Percentiles rank a stretch among this genome's conserved stretches.
Evolutionary conservation across 2,888 invertebrate species (phyloP).

Genomic region (Iphiclides podalirius): DNA sequence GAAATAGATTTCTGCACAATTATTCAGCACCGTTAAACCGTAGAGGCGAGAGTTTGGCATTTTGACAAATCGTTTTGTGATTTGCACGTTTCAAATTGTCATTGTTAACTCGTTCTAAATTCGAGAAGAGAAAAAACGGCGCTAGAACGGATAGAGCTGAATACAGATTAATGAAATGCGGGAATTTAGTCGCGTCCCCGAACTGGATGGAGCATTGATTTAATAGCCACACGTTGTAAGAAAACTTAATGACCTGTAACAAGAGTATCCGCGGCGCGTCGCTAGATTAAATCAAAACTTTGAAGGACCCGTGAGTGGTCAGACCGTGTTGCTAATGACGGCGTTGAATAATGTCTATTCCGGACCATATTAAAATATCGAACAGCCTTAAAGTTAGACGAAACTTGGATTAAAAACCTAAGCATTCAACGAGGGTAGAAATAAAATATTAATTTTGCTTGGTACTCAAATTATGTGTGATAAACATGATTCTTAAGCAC

Average conservation of each 20-base stretch:
- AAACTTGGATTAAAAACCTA: too few species aligned
- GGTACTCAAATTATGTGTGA: too few species aligned
- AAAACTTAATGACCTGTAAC: conserved; percentile 7
- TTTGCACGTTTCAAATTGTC: conserved; percentile 20
- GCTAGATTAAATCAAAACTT: neutral
- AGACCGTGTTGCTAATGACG: too few species aligned
- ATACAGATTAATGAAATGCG: conserved; percentile 17
- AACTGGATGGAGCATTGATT: conserved; percentile 10
- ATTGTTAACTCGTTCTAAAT: conserved; percentile 22
- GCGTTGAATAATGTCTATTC: too few species aligned
- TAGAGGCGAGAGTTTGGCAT: conserved; percentile 13
- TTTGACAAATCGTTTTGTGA: conserved; percentile 21
- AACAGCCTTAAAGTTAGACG: too few species aligned
- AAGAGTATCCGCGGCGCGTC: neutral
- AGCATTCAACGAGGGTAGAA: too few species aligned
- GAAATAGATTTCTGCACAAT: conserved; percentile 10
- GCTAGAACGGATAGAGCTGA: conserved; percentile 7
- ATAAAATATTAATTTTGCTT: too few species aligned
- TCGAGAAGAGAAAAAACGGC: conserved; percentile 9
- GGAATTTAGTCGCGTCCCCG: conserved; percentile 14
- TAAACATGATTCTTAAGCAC: too few species aligned
- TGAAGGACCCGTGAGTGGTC: too few species aligned
- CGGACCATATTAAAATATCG: too few species aligned
- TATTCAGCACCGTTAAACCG: conserved; percentile 13
- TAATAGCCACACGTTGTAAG: conserved; percentile 4